Evolutionary conservation across 2,797 vertebrate genomes (phyloP).

Genomic region (Anomalospiza imberbis): DNA sequence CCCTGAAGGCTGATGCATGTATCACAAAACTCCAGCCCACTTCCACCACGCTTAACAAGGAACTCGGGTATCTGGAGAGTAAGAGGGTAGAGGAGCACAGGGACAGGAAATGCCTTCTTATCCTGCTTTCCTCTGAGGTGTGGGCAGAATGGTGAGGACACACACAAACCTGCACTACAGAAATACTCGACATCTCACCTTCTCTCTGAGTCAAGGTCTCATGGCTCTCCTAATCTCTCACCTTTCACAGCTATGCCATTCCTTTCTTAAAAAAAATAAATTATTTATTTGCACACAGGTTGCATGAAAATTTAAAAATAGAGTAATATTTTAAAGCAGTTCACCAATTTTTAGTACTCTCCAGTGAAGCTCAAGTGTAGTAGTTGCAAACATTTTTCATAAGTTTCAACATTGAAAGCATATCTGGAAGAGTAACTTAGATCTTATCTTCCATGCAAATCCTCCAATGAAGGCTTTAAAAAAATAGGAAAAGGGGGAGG

Average conservation of each 20-base stretch:
- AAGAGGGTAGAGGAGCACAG: neutral
- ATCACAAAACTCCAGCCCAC: neutral
- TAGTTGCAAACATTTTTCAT: neutral
- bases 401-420: neutral
- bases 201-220: neutral
- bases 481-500: neutral
- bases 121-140: neutral
- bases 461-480: neutral
- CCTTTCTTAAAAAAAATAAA: neutral
- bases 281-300: neutral
- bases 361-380: neutral
- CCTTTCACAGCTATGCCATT: neutral
- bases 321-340: neutral
- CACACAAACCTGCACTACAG: neutral
- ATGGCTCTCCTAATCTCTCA: neutral
- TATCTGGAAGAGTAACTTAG: neutral
- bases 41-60: neutral
- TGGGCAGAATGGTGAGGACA: neutral
- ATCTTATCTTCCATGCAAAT: neutral
- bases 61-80: neutral
- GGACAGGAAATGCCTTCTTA: neutral
- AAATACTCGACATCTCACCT: accelerated
- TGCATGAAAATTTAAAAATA: neutral
- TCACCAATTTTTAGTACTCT: neutral
- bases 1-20: neutral